phyloP scores from a whole-genome alignment of 2,888 invertebrate species.

The Axea sp. region DNA sequence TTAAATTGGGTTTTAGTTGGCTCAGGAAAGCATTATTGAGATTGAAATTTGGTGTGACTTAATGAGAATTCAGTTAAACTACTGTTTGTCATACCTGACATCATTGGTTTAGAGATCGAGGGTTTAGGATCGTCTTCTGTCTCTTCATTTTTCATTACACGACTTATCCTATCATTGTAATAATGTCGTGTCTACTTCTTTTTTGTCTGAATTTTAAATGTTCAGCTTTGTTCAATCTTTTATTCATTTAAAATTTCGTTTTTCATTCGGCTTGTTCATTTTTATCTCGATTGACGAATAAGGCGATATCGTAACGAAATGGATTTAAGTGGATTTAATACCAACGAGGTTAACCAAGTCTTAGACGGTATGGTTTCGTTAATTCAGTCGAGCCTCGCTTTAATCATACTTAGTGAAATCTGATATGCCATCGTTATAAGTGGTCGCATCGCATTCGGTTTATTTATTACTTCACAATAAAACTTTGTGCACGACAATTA shows the following conservation, averaged over 20 bases:
- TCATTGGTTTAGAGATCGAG: constrained; percentile 21
- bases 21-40: constrained; percentile 36
- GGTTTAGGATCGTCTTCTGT: no score
- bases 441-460: constrained; percentile 4
- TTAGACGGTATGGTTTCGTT: constrained; percentile 9
- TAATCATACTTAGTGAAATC: constrained; percentile 31
- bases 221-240: no score
- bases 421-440: constrained; percentile 20
- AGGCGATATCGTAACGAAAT: no score
- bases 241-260: no score
- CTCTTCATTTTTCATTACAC: no score
- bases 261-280: no score
- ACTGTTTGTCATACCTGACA: constrained; percentile 46
- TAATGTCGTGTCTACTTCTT: no score
- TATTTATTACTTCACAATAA: background rate
- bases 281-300: background rate
- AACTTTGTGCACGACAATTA: no score
- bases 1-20: constrained; percentile 49
- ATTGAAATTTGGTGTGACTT: constrained; percentile 43
- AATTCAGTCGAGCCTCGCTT: constrained; percentile 1
- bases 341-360: background rate
- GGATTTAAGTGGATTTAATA: no score
- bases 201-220: no score
- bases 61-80: constrained; percentile 47
- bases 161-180: no score